Conservation (phyloP, 2,113 vertebrate genomes). For the Chloebia gouldiae region DNA sequence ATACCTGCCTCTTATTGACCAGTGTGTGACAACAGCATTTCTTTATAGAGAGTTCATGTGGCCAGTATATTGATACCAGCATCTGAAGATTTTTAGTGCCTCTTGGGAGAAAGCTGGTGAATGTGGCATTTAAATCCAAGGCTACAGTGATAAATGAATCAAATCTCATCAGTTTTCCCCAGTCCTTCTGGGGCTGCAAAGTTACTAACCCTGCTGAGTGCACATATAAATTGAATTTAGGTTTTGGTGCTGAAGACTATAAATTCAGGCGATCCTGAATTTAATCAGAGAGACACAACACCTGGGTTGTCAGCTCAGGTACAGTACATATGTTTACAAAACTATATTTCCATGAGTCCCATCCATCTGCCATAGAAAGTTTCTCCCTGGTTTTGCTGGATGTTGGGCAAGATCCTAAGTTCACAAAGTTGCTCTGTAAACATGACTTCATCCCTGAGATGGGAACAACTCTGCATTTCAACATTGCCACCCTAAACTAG, state of each 20-base stretch:
- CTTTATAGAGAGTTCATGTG: neutral
- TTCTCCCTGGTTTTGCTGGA: neutral
- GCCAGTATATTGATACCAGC: neutral
- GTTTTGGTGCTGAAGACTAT: neutral
- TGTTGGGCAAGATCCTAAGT: neutral
- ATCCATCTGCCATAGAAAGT: neutral
- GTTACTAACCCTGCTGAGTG: neutral
- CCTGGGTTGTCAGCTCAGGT: neutral
- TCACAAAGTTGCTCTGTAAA: neutral
- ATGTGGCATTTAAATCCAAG: slow-evolving; percentile 28
- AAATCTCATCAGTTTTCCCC: slow-evolving; percentile 19
- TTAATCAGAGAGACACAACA: neutral
- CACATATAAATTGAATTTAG: slow-evolving; percentile 14
- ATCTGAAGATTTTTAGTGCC: neutral
- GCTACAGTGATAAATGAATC: slow-evolving; percentile 20
- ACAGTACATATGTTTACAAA: neutral
- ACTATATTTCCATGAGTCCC: neutral
- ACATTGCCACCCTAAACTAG: neutral
- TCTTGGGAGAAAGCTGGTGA: neutral
- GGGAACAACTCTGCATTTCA: neutral
- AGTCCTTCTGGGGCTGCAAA: neutral
- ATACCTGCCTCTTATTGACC: slow-evolving; percentile 57
- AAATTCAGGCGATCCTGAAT: neutral
- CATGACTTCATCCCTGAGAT: neutral
- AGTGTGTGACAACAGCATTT: slow-evolving; percentile 12